Conservation (phyloP, 1,140 invertebrate species). For the Polypedilum pembai region DNA sequence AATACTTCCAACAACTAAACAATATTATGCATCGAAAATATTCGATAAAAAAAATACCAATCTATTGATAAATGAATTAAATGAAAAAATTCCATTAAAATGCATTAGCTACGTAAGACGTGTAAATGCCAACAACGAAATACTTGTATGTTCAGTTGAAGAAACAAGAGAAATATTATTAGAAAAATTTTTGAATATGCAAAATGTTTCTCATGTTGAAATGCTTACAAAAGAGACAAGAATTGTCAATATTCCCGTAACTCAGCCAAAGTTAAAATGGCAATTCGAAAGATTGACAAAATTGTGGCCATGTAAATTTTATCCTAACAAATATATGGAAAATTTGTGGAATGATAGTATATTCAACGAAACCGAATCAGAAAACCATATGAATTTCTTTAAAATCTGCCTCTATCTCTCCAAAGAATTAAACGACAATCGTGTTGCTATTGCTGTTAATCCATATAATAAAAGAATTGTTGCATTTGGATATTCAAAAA, state of each 20-base stretch:
- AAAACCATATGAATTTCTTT: slow-evolving; percentile 56
- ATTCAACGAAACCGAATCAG: slow-evolving; percentile 53
- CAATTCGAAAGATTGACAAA: slow-evolving; percentile 58
- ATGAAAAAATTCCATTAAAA: slow-evolving; percentile 50
- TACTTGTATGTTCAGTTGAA: slow-evolving; percentile 50
- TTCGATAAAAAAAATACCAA: slow-evolving; percentile 56
- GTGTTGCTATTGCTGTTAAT: slow-evolving; percentile 58
- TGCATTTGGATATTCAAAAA: slow-evolving; percentile 42
- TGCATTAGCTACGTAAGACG: slow-evolving; percentile 65
- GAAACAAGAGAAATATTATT: slow-evolving; percentile 40
- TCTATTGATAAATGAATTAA: slow-evolving; percentile 51
- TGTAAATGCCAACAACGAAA: slow-evolving; percentile 49
- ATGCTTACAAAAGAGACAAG: slow-evolving; percentile 49
- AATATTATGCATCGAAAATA: slow-evolving; percentile 54
- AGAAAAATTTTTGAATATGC: slow-evolving; percentile 44
- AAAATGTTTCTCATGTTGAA: slow-evolving; percentile 41
- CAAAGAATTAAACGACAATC: slow-evolving; percentile 59
- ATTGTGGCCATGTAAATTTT: slow-evolving; percentile 80
- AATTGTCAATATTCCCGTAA: slow-evolving; percentile 52
- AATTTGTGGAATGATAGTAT: slow-evolving; percentile 52
- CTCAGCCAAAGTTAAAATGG: slow-evolving; percentile 52
- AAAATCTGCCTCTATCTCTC: slow-evolving; percentile 48
- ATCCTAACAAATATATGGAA: slow-evolving; percentile 65
- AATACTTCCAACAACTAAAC: slow-evolving; percentile 42
- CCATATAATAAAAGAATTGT: slow-evolving; percentile 35